Evolutionary conservation across 2,113 vertebrate genomes (phyloP).

Genomic region (Pelecanus crispus): DNA sequence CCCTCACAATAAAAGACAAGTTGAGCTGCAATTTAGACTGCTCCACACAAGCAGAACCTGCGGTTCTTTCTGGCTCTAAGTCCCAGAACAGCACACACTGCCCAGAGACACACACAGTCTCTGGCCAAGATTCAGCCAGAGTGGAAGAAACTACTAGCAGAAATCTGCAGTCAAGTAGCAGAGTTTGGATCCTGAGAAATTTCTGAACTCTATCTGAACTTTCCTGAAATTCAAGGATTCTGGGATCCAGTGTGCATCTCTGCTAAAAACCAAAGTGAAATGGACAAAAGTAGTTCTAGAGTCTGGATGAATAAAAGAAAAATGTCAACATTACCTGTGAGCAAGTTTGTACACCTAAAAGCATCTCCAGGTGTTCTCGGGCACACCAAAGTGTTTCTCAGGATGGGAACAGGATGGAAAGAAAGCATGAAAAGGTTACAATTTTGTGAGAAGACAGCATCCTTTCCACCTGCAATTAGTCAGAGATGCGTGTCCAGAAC

Average conservation of each 20-base stretch:
- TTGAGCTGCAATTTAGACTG: not conserved
- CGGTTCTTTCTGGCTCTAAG: not conserved
- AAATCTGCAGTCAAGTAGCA: not conserved
- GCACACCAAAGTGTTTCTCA: not conserved
- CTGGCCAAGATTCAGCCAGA: not conserved
- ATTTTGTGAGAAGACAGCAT: not conserved
- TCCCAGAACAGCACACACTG: not conserved
- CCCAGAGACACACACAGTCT: not conserved
- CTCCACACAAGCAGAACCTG: not conserved
- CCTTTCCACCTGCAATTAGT: not conserved
- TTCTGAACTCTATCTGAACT: not conserved
- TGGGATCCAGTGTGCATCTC: not conserved
- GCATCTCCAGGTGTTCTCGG: not conserved
- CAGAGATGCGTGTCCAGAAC: not conserved
- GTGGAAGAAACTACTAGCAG: not conserved
- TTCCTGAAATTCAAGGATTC: not conserved
- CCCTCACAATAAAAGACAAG: not conserved
- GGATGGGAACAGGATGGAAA: not conserved
- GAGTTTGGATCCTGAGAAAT: not conserved
- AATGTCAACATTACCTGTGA: not conserved
- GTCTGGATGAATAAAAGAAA: not conserved
- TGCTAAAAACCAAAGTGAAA: not conserved
- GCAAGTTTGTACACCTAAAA: not conserved
- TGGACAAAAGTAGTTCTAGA: not conserved
- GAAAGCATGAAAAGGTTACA: not conserved